A percentile compares a stretch with the other conserved stretches of the same genome.
These are phyloP conservation scores for Halichondria panicea DNA, from an alignment of 37 sponge, comb jelly and placozoan genomes.

Conservation along the genomic window DNA sequence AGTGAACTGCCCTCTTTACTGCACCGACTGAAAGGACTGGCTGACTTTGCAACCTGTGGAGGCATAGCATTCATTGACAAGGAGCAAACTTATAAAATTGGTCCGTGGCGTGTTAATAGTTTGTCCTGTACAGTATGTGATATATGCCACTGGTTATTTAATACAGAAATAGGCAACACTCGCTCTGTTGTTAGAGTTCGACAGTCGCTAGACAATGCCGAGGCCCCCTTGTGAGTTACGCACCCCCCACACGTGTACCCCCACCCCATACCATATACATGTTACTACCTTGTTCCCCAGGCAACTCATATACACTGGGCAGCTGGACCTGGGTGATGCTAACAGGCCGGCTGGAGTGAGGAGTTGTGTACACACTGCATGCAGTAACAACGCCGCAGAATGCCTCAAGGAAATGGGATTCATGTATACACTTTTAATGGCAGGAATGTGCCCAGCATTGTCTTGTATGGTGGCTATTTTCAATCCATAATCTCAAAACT, in stretches of 20 bases:
- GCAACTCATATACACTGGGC: slow-evolving; percentile 66
- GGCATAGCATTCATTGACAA: slow-evolving; percentile 58
- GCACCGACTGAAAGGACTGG: slow-evolving; percentile 73
- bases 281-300: too few relatives aligned
- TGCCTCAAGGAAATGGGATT: slow-evolving; percentile 78
- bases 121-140: not conserved
- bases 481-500: too few relatives aligned
- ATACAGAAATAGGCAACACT: slow-evolving; percentile 35
- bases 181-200: slow-evolving; percentile 49
- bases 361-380: slow-evolving; percentile 47
- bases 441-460: too few relatives aligned
- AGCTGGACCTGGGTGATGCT: slow-evolving; percentile 49
- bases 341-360: slow-evolving; percentile 44
- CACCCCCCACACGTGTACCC: too few relatives aligned
- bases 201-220: slow-evolving; percentile 60
- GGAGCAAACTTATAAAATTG: slow-evolving; percentile 52
- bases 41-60: slow-evolving; percentile 54
- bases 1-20: slow-evolving; percentile 37
- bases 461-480: too few relatives aligned
- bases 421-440: too few relatives aligned
- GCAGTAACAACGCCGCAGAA: slow-evolving; percentile 49
- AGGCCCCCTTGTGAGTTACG: slow-evolving; percentile 59
- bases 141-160: not conserved
- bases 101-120: slow-evolving; percentile 13
- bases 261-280: too few relatives aligned